These are phyloP conservation scores for Scortum barcoo DNA, from an alignment of 2,113 vertebrate species.

Conservation along the genomic window DNA sequence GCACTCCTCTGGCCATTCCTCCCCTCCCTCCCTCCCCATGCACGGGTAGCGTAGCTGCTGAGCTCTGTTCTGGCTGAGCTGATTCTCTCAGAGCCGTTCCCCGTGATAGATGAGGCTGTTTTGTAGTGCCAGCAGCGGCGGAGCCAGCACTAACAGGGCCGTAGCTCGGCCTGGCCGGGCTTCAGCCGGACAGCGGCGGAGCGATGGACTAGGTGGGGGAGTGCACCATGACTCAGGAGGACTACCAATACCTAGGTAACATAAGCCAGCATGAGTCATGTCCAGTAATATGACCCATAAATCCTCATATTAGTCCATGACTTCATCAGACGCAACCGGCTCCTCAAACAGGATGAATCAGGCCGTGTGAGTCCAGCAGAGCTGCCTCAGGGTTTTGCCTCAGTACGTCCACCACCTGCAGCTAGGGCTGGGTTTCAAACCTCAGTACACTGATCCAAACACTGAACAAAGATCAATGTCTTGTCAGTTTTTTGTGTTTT, in stretches of 20 bases:
- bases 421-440: background rate
- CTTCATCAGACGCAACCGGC: conserved; percentile 46
- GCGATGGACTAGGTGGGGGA: conserved; percentile 25
- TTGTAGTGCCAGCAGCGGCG: conserved; percentile 54
- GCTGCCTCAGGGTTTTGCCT: background rate
- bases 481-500: background rate
- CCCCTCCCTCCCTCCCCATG: conserved; percentile 40
- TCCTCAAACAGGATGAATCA: conserved; percentile 26
- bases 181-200: conserved; percentile 5
- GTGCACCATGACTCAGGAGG: conserved; percentile 66
- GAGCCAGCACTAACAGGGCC: conserved; percentile 57
- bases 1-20: conserved; percentile 36
- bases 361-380: background rate
- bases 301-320: conserved; percentile 45
- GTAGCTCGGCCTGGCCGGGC: conserved; percentile 22
- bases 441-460: background rate
- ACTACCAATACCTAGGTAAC: conserved; percentile 60
- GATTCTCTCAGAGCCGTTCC: conserved; percentile 52
- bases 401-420: background rate
- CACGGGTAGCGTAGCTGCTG: conserved; percentile 45
- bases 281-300: conserved; percentile 51
- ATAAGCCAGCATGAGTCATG: conserved; percentile 64
- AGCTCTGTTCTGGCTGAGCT: conserved; percentile 43
- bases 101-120: conserved; percentile 70
- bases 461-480: no score